Conservation (phyloP, 1,140 invertebrate genomes). For the Hyposmocoma kahamanoa region DNA sequence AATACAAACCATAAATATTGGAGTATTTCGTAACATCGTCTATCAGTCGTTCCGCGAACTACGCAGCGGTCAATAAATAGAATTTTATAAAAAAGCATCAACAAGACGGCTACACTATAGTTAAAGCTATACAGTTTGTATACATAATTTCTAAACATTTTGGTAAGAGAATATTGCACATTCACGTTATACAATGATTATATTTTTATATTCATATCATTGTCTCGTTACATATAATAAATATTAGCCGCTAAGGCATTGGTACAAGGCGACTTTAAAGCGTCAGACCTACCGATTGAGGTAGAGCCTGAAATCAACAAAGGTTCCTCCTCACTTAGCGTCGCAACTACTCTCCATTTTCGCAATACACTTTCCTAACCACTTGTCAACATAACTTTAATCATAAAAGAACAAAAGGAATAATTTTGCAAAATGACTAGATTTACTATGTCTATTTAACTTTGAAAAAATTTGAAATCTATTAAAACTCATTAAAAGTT, state of each 20-base stretch:
- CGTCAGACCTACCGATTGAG: no score
- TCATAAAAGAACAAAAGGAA: no score
- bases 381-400: no score
- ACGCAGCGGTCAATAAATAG: constrained; percentile 64
- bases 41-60: constrained; percentile 65
- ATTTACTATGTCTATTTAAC: no score
- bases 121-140: constrained; percentile 69
- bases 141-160: constrained; percentile 65
- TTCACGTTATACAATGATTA: constrained; percentile 28
- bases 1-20: constrained; percentile 62
- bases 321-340: no score
- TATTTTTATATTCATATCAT: constrained; percentile 16
- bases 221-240: constrained; percentile 12
- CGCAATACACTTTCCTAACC: no score
- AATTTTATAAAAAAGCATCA: constrained; percentile 72
- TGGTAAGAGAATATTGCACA: constrained; percentile 69
- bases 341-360: no score
- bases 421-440: no score
- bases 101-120: constrained; percentile 68
- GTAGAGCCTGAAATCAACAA: no score
- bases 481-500: no score
- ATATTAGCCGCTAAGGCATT: constrained; percentile 43
- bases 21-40: constrained; percentile 60
- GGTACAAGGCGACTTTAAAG: constrained; percentile 48
- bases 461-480: no score